A percentile compares a stretch with the other conserved stretches of the same genome.
Conservation (phyloP, 92 coral and sea anemone species). For the Montipora capitata region DNA sequence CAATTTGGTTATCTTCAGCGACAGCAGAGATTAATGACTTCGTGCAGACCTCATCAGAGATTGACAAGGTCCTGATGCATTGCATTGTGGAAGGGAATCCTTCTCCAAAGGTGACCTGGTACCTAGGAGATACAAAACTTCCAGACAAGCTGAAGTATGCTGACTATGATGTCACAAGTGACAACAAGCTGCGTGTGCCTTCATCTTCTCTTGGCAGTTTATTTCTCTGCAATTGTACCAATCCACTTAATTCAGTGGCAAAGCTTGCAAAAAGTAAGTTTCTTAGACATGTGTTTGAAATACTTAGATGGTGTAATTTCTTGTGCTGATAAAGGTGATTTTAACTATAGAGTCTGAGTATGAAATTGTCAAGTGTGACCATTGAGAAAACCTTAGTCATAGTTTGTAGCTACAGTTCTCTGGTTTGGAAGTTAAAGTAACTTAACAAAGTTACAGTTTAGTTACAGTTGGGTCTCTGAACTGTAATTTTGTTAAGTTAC, state of each 20-base stretch:
- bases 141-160: slow-evolving; percentile 77
- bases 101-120: slow-evolving; percentile 82
- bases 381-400: no score
- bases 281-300: no score
- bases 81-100: slow-evolving; percentile 87
- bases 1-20: no score
- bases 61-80: slow-evolving; percentile 49
- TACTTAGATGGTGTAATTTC: neutral
- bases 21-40: slow-evolving; percentile 65
- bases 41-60: slow-evolving; percentile 17
- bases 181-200: slow-evolving; percentile 70
- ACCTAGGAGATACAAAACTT: slow-evolving; percentile 61
- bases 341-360: neutral
- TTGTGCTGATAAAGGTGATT: neutral
- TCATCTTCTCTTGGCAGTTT: slow-evolving; percentile 59
- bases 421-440: no score
- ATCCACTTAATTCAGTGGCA: slow-evolving; percentile 78
- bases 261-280: slow-evolving; percentile 82
- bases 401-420: no score
- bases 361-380: neutral
- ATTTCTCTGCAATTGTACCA: slow-evolving; percentile 84
- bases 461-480: no score
- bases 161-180: slow-evolving; percentile 63
- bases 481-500: no score
- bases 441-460: no score